Base-by-base conservation (phyloP, 2,113 vertebrate genomes). In the Syngnathoides biaculeatus region DNA sequence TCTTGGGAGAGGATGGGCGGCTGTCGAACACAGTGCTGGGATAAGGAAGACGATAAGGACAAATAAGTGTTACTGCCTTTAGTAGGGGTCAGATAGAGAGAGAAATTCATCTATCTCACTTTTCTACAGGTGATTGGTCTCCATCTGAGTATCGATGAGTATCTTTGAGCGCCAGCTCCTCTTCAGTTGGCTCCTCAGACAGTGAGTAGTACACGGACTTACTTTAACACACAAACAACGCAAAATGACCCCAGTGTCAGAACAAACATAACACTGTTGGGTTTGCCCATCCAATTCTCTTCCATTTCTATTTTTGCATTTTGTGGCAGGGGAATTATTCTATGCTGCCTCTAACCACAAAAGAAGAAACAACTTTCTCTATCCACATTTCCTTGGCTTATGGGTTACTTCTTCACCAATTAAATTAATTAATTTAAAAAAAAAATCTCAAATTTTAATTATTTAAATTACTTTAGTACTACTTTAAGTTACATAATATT, bases 111-210 rank as follows among this genome's bases (percentile, higher is more conserved):
- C 55, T n/a, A n/a, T 14, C 67, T 88, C 80, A 95, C 96, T 89
- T 93, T 70, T 91, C 88, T 13, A 59, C 22, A 0, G 81, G 68
- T 0, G 80, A 67, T 62, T 88, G 87, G 64, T 95, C 94, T 80
- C 92, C 92, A 0, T 98, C 95, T 0, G 95, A 95, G 75, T 91
- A 88, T 1, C 92, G 86, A 40, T 90, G 81, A 63, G 73, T 65
- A 14, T 93, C 92, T 72, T 63, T 87, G 24, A 19, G 48, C 2
- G 19, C n/a, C 0, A 48, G 5, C 62, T 81, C 85, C 71, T 91
- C 91, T 67, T 91, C 91, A 55, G 2, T 56, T 2, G 78, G 87
- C 64, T 89, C 79, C 75, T 92, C 91, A 76, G 83, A 67, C 19
- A 88, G 48, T 1, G 93, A 94, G 68, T 89, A 94, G 82, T 88